These are phyloP conservation scores for Aspiorhynchus laticeps DNA, from an alignment of 2,113 vertebrate species.

Conservation along the genomic window DNA sequence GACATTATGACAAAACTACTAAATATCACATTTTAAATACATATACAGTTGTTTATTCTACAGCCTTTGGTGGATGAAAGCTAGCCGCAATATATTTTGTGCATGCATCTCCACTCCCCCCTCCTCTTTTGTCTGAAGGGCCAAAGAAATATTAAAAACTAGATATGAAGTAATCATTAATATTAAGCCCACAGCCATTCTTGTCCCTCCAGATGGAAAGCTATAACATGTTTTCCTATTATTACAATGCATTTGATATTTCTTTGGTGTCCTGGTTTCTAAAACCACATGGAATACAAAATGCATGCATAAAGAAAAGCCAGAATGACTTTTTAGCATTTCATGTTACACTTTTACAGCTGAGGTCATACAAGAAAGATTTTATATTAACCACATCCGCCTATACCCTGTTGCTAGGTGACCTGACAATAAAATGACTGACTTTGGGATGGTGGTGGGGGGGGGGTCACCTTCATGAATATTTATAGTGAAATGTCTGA, in stretches of 20 bases:
- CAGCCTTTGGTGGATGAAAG: neutral
- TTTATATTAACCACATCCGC: slow-evolving; percentile 39
- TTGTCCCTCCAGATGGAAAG: neutral
- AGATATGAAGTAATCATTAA: slow-evolving; percentile 17
- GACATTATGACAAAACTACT: neutral
- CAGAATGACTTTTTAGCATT: neutral
- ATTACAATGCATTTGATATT: neutral
- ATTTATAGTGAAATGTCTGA: slow-evolving; percentile 41
- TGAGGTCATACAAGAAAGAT: slow-evolving; percentile 6
- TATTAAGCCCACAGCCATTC: neutral
- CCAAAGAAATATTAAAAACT: slow-evolving; percentile 8
- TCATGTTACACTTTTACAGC: neutral
- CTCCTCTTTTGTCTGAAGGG: neutral
- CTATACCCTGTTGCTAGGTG: slow-evolving; percentile 58
- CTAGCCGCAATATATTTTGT: neutral
- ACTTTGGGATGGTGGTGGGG: slow-evolving; percentile 38
- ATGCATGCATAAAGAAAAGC: neutral
- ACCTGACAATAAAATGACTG: slow-evolving; percentile 46
- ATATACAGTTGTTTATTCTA: neutral
- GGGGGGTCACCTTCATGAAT: slow-evolving; percentile 45
- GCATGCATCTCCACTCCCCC: neutral
- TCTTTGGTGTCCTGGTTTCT: neutral
- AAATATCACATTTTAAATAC: neutral
- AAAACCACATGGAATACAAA: neutral
- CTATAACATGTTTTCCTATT: neutral